A percentile compares a stretch with the other conserved stretches of the same genome.
Evolutionary conservation across 2,888 invertebrate genomes (phyloP).

Genomic region (Aleiodes alternator): DNA sequence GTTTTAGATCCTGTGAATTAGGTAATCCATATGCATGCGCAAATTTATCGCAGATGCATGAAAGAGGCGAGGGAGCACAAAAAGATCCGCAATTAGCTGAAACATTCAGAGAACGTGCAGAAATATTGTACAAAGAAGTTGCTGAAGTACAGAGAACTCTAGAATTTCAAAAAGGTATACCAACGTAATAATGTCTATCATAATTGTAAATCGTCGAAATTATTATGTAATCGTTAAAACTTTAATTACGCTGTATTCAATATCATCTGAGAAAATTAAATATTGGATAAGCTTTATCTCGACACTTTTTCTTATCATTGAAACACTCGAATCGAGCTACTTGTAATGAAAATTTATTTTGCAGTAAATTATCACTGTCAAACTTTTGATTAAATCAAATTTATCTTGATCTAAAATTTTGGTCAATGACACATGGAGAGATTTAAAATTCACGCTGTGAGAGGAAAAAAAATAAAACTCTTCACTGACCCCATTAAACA

Average conservation of each 20-base stretch:
- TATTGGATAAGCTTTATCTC: too few relatives aligned
- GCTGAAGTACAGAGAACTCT: slow-evolving; percentile 75
- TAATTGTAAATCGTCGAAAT: not conserved
- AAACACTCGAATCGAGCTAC: too few relatives aligned
- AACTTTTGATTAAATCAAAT: too few relatives aligned
- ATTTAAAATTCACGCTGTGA: too few relatives aligned
- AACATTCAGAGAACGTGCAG: slow-evolving; percentile 83
- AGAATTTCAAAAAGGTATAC: slow-evolving; percentile 76
- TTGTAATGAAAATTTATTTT: too few relatives aligned
- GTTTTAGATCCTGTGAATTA: slow-evolving; percentile 87
- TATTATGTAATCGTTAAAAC: not conserved
- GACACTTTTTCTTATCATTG: too few relatives aligned
- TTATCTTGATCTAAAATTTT: too few relatives aligned
- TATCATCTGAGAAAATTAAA: too few relatives aligned
- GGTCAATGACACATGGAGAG: too few relatives aligned
- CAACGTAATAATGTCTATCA: slow-evolving; percentile 41
- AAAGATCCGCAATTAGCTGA: slow-evolving; percentile 84
- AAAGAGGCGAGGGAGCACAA: slow-evolving; percentile 88
- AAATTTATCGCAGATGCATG: slow-evolving; percentile 92
- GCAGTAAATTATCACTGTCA: too few relatives aligned
- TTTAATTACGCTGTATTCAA: not conserved
- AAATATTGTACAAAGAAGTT: slow-evolving; percentile 83
- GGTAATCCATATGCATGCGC: slow-evolving; percentile 93
- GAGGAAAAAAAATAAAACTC: too few relatives aligned
- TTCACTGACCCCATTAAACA: too few relatives aligned